Evolutionary conservation across 2,888 invertebrate genomes (phyloP).

Genomic region (Brachyptera risi): DNA sequence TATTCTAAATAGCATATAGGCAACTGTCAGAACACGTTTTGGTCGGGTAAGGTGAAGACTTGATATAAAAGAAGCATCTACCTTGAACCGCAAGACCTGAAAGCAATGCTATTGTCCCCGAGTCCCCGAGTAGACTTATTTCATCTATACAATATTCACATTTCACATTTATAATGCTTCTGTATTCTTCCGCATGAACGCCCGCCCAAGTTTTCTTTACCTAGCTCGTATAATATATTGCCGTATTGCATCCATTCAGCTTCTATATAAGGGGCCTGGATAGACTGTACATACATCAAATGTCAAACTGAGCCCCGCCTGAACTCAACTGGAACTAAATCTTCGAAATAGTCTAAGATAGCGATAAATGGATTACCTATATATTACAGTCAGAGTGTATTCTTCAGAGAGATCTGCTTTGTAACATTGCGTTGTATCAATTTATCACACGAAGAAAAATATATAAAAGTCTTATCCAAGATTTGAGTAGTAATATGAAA

Average conservation of each 20-base stretch:
- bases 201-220: conserved; percentile 18
- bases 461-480: not conserved
- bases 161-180: not conserved
- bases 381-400: conserved; percentile 3
- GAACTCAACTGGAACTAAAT: conserved; percentile 11
- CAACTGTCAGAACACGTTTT: conserved; percentile 11
- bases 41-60: not conserved
- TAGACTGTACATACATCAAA: conserved; percentile 11
- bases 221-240: conserved; percentile 19
- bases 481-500: too few relatives aligned
- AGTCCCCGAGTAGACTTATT: conserved; percentile 8
- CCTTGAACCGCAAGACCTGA: not conserved
- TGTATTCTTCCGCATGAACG: conserved; percentile 16
- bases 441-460: not conserved
- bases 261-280: not conserved
- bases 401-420: not conserved
- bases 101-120: conserved; percentile 1
- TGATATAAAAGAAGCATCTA: not conserved
- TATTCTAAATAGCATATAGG: conserved; percentile 9
- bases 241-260: conserved; percentile 16
- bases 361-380: conserved; percentile 19
- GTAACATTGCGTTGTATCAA: not conserved
- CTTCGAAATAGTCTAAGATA: not conserved
- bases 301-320: conserved; percentile 5
- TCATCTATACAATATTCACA: not conserved